Evolutionary conservation across 2,888 invertebrate species (phyloP).

Genomic region (Corythucha ciliata): DNA sequence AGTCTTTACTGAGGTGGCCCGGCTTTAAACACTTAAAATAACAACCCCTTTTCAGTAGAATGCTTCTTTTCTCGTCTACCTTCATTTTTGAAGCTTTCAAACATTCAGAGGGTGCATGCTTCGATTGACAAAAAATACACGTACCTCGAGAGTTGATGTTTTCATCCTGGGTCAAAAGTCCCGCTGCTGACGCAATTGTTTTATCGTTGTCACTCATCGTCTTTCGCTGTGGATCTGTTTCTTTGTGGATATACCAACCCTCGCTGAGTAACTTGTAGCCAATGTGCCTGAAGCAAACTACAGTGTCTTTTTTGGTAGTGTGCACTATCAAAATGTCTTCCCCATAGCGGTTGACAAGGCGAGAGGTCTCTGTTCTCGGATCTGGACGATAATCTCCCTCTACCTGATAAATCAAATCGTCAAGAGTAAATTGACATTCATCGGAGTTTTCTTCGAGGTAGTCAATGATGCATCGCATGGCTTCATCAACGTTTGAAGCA

Average conservation of each 20-base stretch:
- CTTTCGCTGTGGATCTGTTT: slow-evolving; percentile 10
- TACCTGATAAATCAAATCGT: slow-evolving; percentile 22
- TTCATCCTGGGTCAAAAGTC: too few species aligned
- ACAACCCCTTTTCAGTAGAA: too few species aligned
- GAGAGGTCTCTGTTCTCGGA: slow-evolving; percentile 12
- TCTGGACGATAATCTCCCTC: slow-evolving; percentile 20
- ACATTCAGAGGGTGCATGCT: too few species aligned
- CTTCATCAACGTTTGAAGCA: slow-evolving; percentile 10
- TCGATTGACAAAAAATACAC: too few species aligned
- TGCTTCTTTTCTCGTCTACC: too few species aligned
- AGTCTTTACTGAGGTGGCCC: too few species aligned
- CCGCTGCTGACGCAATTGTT: too few species aligned
- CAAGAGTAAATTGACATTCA: slow-evolving; percentile 27
- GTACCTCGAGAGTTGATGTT: too few species aligned
- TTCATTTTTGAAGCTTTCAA: too few species aligned
- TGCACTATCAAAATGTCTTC: slow-evolving; percentile 3
- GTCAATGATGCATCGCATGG: slow-evolving; percentile 8
- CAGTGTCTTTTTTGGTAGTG: slow-evolving; percentile 10
- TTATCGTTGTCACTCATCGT: too few species aligned
- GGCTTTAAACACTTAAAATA: too few species aligned
- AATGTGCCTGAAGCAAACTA: slow-evolving; percentile 18
- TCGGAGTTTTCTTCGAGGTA: slow-evolving; percentile 19
- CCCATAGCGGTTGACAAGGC: slow-evolving; percentile 1
- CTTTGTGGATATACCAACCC: slow-evolving; percentile 13
- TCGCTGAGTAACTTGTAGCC: slow-evolving; percentile 19